These are phyloP conservation scores for Nerophis ophidion DNA, from an alignment of 2,113 vertebrate species.

Conservation along the genomic window DNA sequence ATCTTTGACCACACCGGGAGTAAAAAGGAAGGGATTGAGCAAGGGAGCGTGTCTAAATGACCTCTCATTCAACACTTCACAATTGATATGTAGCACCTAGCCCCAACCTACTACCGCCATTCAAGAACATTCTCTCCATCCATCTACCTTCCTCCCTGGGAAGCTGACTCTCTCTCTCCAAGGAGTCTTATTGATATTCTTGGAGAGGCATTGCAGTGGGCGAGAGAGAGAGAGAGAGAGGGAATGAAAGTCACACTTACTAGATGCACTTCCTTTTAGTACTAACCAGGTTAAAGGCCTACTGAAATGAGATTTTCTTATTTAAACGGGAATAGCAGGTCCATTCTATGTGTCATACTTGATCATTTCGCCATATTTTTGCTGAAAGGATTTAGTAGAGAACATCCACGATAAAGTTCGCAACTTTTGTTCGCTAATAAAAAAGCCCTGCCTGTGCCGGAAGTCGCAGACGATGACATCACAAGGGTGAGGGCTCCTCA, in stretches of 20 bases:
- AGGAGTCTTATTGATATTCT: constrained; percentile 70
- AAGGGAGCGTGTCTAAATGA: constrained; percentile 27
- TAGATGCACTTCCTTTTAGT: constrained; percentile 35
- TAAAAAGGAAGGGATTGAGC: constrained; percentile 7
- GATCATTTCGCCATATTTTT: no score
- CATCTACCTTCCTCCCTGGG: constrained; percentile 44
- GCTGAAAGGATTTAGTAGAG: no score
- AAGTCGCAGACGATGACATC: no score
- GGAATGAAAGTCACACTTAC: constrained; percentile 50
- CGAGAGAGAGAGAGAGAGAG: constrained; percentile 16
- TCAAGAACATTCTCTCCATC: neutral
- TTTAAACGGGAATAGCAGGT: no score
- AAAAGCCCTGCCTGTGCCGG: no score
- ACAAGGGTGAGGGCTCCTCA: no score
- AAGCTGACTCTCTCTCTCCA: constrained; percentile 62
- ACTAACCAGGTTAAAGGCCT: constrained; percentile 38
- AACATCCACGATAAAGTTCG: no score
- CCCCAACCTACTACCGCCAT: neutral
- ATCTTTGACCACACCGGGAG: constrained; percentile 32
- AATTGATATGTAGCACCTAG: constrained; percentile 21
- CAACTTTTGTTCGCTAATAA: no score
- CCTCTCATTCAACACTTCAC: constrained; percentile 28
- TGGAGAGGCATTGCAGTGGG: constrained; percentile 50
- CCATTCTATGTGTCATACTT: no score
- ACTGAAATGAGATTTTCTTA: no score